phyloP scores from a whole-genome alignment of 2,888 invertebrate genomes.

The Acrocera orbiculus region DNA sequence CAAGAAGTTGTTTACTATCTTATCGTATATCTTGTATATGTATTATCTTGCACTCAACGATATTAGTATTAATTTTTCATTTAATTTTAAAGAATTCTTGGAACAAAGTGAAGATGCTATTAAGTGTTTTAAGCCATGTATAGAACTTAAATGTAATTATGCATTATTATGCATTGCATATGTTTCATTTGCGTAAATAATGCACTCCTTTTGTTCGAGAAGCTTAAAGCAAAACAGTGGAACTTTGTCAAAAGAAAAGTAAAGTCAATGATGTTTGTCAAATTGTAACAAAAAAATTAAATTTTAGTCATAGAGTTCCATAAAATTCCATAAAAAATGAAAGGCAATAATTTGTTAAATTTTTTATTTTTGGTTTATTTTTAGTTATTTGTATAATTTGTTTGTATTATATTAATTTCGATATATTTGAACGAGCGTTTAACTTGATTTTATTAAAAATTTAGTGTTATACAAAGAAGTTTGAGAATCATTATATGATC shows the following conservation, averaged over 20 bases:
- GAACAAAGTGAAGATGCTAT: conserved; percentile 54
- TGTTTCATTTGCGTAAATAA: conserved; percentile 74
- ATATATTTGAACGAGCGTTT: no score
- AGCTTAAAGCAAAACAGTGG: conserved; percentile 65
- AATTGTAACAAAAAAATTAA: no score
- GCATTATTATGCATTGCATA: conserved; percentile 77
- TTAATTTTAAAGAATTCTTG: conserved; percentile 44
- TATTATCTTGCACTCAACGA: no score
- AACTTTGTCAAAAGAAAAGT: conserved; percentile 51
- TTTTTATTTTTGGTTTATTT: conserved; percentile 36
- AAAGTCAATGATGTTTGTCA: no score
- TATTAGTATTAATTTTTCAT: no score
- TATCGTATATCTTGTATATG: conserved; percentile 53
- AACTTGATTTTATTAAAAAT: no score
- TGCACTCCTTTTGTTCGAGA: conserved; percentile 79
- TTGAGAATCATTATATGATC: conserved; percentile 90
- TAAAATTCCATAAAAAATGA: conserved; percentile 28
- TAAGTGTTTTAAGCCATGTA: conserved; percentile 63
- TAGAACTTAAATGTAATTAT: conserved; percentile 55
- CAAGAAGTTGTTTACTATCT: conserved; percentile 35
- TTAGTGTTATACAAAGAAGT: no score
- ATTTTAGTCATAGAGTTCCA: neutral
- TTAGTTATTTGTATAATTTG: no score
- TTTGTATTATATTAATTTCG: no score
- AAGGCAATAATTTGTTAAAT: no score